Base-by-base conservation (phyloP, 2,113 vertebrate species). In the Melospiza georgiana region DNA sequence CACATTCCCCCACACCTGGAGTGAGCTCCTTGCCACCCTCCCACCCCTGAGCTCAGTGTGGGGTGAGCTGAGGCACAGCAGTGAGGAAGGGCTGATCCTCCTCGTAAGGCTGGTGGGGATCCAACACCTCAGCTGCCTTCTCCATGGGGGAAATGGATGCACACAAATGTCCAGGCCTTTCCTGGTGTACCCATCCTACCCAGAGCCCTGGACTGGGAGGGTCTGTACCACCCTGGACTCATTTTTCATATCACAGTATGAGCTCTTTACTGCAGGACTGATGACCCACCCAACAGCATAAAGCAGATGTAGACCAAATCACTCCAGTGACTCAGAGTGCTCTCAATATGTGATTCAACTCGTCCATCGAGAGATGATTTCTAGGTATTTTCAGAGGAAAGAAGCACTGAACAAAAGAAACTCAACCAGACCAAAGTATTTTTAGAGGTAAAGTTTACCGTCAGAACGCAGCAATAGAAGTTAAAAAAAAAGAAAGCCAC, bases 361-460 rank as follows among this genome's bases (percentile, higher is more conserved):
- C 21, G 23, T 37, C 65, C 46, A 35, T 10, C 1, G 1, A 69
- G 49, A 69, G 39, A 39, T 17, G 27, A n/a, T 78, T 86, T 71
- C n/a, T 48, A 83, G 49, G 23, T 31, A 69, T 30, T 84, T 85
- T 48, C 30, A 72, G 83, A 87, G 43, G 37, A 87, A 92, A 67
- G 5, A 62, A 43, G 15, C 41, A 31, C 27, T 43, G 54, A 62
- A 51, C 3, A 54, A 95, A 96, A 85, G 41, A 84, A 93, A 95
- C 71, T 80, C 83, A 82, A 79, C 17, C 49, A 95, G 83, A 69
- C 66, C 7, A 43, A 69, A 58, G 28, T 92, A 88, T 93, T 97
- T 96, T 96, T 79, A 93, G 71, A 97, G 93, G 95, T 97, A 95
- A 96, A 21, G 23, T 97, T 97, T 97, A 97, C 93, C 86, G 3